Percentiles rank a stretch among this genome's conserved stretches.
Evolutionary conservation across 2,113 vertebrate genomes (phyloP).

Genomic region (Thinocorus orbignyianus): DNA sequence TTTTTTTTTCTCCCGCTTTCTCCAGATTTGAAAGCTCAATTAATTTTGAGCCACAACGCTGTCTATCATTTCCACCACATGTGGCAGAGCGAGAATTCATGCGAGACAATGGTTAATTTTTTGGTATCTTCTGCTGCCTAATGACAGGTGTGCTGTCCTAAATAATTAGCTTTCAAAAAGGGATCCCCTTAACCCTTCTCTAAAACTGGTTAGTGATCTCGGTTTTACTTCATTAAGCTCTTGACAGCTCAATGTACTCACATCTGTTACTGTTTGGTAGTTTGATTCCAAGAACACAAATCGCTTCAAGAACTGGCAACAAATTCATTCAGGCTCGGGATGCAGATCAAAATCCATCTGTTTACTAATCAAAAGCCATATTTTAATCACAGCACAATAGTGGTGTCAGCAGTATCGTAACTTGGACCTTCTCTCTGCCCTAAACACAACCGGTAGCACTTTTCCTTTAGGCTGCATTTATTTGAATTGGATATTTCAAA

Average conservation of each 20-base stretch:
- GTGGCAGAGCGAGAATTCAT: slow-evolving; percentile 46
- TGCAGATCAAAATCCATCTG: slow-evolving; percentile 74
- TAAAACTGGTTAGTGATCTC: slow-evolving; percentile 59
- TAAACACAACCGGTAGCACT: neutral
- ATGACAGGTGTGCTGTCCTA: slow-evolving; percentile 66
- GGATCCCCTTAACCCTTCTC: slow-evolving; percentile 57
- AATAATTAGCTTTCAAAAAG: slow-evolving; percentile 70
- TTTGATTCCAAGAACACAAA: slow-evolving; percentile 69
- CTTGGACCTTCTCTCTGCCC: neutral
- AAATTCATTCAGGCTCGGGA: slow-evolving; percentile 59
- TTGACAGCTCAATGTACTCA: slow-evolving; percentile 74
- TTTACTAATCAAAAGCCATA: slow-evolving; percentile 73
- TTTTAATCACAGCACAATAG: slow-evolving; percentile 29
- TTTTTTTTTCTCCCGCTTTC: neutral
- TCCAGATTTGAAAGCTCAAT: slow-evolving; percentile 34
- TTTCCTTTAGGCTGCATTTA: neutral
- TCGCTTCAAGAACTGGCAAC: slow-evolving; percentile 67
- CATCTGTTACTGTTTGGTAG: slow-evolving; percentile 72
- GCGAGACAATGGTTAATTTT: slow-evolving; percentile 40
- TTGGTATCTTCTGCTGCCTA: slow-evolving; percentile 46
- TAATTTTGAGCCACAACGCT: slow-evolving; percentile 30
- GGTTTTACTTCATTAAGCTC: slow-evolving; percentile 73
- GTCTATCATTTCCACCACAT: slow-evolving; percentile 47
- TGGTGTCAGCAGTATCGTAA: neutral
- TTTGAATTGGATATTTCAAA: neutral